Base-by-base conservation (phyloP, 2,113 vertebrate species). In the Atrichornis clamosus region DNA sequence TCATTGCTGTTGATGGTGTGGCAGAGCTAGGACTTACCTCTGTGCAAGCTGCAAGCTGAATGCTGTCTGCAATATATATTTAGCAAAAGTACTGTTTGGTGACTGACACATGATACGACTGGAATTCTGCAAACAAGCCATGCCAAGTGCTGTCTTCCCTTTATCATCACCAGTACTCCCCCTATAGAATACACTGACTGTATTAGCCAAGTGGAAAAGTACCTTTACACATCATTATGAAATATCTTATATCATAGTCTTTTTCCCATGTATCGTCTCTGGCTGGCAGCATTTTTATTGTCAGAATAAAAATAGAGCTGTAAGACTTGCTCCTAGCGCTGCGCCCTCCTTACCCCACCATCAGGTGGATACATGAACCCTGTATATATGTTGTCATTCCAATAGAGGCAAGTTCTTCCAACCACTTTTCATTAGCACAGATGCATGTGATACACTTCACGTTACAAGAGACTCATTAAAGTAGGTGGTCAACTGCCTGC, bases 381-480 rank as follows among this genome's bases (percentile, higher is more conserved):
- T 26, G n/a, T 24, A 23, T 60, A 41, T 3, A 3, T 1, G 37
- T 14, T 89, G 44, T 32, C 58, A 32, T 64, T 83, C 53, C 58
- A 60, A 8, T 0, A 52, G n/a, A 35, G 60, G 11, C 22, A 75
- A 30, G 37, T 39, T 44, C 72, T 78, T 78, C 60, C 64, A 64
- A 8, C 20, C 27, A 3, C 13, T 41, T 55, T 60, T 72, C 56
- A 16, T 60, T 56, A 56, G 37, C 59, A 47, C 16, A 73, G 37
- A 23, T 22, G 10, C 10, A 35, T 6, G 30, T 26, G 56, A 46
- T 7, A 35, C 2, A 0, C 30, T 37, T 59, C 49, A 33, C 0
- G 1, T 46, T 79, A 58, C 68, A 49, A 62, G 41, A 60, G n/a
- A 3, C 18, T 81, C 24, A 7, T 72, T 72, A 52, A 16, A 77